phyloP scores from a whole-genome alignment of 2,113 vertebrate genomes.

The Halcyon malimbica region DNA sequence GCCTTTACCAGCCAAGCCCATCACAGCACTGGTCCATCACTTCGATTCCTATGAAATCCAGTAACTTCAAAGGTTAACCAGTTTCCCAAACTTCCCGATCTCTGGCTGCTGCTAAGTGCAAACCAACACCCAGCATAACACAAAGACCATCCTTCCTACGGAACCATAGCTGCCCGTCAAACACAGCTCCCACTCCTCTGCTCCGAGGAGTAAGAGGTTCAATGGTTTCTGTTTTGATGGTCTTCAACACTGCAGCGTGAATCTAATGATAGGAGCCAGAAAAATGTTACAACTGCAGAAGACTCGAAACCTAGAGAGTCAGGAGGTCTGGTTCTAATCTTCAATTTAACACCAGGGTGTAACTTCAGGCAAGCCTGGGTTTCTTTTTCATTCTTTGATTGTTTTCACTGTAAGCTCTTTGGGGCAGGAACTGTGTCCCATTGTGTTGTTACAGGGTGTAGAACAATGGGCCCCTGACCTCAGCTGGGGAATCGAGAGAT shows the following conservation, averaged over 20 bases:
- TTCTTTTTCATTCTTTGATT: slow-evolving; percentile 71
- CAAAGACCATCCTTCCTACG: neutral
- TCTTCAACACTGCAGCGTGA: neutral
- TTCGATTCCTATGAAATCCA: neutral
- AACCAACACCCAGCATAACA: neutral
- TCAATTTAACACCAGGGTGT: slow-evolving; percentile 67
- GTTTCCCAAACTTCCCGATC: neutral
- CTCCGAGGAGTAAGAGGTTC: neutral
- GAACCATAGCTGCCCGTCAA: neutral
- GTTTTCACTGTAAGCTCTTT: slow-evolving; percentile 70
- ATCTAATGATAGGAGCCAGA: slow-evolving; percentile 45
- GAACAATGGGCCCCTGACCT: slow-evolving; percentile 71
- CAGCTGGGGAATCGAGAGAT: slow-evolving; percentile 67
- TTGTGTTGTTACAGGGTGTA: slow-evolving; percentile 70
- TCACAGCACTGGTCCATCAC: fast-evolving
- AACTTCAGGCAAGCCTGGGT: slow-evolving; percentile 64
- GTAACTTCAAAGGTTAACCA: neutral
- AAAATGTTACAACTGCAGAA: slow-evolving; percentile 22
- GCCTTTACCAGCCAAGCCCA: neutral
- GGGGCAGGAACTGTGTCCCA: slow-evolving; percentile 70
- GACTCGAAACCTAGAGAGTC: slow-evolving; percentile 61
- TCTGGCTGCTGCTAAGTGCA: fast-evolving
- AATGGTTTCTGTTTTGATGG: slow-evolving; percentile 1
- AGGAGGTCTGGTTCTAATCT: slow-evolving; percentile 65
- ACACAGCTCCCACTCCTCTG: neutral